phyloP scores from a whole-genome alignment of 2,797 vertebrate species.

The Mergus octosetaceus region DNA sequence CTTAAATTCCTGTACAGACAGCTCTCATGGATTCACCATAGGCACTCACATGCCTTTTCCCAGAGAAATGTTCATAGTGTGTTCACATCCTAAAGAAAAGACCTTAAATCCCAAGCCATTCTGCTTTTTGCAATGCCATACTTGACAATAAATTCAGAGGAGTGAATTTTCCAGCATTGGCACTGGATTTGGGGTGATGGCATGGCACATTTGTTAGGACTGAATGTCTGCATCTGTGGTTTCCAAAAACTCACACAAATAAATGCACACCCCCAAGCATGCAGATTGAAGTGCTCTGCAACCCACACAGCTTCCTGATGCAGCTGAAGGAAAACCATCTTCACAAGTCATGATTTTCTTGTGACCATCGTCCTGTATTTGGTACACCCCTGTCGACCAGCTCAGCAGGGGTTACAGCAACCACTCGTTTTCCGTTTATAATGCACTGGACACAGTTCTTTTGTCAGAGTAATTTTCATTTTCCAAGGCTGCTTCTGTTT shows the following conservation, averaged over 20 bases:
- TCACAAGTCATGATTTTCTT: background rate
- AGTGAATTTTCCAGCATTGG: background rate
- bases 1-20: background rate
- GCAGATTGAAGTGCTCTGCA: background rate
- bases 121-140: background rate
- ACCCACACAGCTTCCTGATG: background rate
- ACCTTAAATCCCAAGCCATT: background rate
- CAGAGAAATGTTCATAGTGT: background rate
- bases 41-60: background rate
- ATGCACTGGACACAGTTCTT: constrained; percentile 46
- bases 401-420: background rate
- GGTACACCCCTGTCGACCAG: background rate
- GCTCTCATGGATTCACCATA: background rate
- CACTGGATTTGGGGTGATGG: background rate
- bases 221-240: background rate
- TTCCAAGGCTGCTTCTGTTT: constrained; percentile 54
- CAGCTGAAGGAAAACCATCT: background rate
- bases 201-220: background rate
- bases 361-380: background rate
- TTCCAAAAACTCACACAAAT: background rate
- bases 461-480: constrained; percentile 21
- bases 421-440: background rate
- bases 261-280: background rate
- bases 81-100: background rate
- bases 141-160: background rate